phyloP scores from a whole-genome alignment of 2,797 vertebrate genomes.

The Hippoglossus hippoglossus region DNA sequence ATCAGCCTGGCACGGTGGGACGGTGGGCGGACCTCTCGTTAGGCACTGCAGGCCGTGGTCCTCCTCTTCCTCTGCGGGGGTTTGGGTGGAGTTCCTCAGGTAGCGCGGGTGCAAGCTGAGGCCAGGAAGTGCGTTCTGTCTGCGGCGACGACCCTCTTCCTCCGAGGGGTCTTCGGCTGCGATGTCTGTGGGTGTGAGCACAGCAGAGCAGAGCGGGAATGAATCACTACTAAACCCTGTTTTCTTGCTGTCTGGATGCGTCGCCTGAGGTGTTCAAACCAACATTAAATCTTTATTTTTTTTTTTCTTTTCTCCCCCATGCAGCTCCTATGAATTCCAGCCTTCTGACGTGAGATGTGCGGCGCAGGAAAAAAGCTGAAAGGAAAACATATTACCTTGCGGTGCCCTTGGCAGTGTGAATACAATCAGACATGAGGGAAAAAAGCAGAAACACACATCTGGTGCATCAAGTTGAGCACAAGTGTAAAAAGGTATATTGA shows the following conservation, averaged over 20 bases:
- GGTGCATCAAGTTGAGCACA: constrained; percentile 64
- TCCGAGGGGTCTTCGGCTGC: constrained; percentile 84
- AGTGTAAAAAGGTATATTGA: constrained; percentile 70
- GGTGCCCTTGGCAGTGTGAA: constrained; percentile 71
- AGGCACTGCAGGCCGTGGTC: constrained; percentile 80
- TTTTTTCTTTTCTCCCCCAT: background rate
- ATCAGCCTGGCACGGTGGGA: constrained; percentile 51
- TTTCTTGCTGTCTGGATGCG: constrained; percentile 49
- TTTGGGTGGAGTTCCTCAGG: constrained; percentile 82
- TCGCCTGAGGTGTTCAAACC: constrained; percentile 59
- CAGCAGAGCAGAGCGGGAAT: constrained; percentile 53
- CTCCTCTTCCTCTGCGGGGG: constrained; percentile 86
- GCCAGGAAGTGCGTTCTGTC: constrained; percentile 86
- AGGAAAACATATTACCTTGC: constrained; percentile 70
- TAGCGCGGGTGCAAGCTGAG: constrained; percentile 76
- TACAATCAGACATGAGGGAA: constrained; percentile 56
- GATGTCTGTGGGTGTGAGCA: constrained; percentile 81
- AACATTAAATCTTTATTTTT: constrained; percentile 36
- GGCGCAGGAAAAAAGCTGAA: constrained; percentile 38
- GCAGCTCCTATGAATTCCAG: constrained; percentile 48
- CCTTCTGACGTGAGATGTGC: constrained; percentile 59
- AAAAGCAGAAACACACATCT: constrained; percentile 64
- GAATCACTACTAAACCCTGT: constrained; percentile 60
- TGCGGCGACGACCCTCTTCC: constrained; percentile 87
- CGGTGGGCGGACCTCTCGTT: constrained; percentile 86